These are phyloP conservation scores for Strigamia crassipes DNA, from an alignment of 2,888 invertebrate species.

Conservation along the genomic window DNA sequence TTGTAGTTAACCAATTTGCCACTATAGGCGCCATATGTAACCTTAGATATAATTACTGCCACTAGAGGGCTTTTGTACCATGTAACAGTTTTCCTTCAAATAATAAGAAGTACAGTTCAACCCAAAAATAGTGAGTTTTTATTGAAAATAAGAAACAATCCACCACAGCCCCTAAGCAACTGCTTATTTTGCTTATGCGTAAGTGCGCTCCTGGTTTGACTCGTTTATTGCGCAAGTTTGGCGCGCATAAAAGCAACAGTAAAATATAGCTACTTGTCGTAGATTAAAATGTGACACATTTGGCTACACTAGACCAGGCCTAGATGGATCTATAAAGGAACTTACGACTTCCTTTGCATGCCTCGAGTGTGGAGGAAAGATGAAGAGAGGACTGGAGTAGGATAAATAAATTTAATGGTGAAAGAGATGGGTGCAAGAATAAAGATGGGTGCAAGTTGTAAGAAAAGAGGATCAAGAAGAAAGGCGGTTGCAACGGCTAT, in stretches of 20 bases:
- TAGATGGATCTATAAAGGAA: conserved; percentile 6
- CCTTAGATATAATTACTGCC: too few relatives aligned
- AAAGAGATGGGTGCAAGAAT: neutral
- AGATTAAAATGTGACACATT: conserved; percentile 26
- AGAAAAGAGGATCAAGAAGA: conserved; percentile 17
- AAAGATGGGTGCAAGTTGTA: neutral
- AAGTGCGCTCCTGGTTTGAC: too few relatives aligned
- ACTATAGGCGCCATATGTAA: too few relatives aligned
- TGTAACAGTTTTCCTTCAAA: too few relatives aligned
- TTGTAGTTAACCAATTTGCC: too few relatives aligned
- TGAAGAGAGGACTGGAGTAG: conserved; percentile 3
- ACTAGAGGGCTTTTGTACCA: too few relatives aligned
- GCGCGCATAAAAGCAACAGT: conserved; percentile 25
- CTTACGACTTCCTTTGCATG: conserved; percentile 14
- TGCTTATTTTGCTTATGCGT: too few relatives aligned
- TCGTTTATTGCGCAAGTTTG: conserved; percentile 43
- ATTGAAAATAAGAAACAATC: too few relatives aligned
- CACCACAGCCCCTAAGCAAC: too few relatives aligned
- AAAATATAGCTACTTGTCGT: conserved; percentile 18
- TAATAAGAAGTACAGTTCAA: too few relatives aligned
- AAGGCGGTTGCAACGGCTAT: neutral
- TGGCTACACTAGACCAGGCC: neutral
- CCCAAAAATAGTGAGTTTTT: too few relatives aligned
- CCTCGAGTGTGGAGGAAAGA: neutral
- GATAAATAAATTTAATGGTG: conserved; percentile 15